Conservation (phyloP, 2,797 vertebrate genomes). For the Apogon hyalosoma region DNA sequence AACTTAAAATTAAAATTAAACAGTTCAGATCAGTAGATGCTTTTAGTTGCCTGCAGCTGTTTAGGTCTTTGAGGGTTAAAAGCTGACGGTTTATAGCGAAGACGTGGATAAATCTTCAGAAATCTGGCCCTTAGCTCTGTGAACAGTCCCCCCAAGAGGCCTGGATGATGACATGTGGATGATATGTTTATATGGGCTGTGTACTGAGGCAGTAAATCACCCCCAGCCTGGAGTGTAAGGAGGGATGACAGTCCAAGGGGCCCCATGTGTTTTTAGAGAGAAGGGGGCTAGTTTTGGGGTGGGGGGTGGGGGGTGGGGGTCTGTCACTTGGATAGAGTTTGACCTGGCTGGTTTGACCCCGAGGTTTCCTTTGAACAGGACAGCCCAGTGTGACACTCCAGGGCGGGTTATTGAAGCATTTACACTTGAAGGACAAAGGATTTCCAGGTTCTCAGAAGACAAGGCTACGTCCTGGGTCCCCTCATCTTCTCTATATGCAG, state of each 20-base stretch:
- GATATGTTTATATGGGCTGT: slow-evolving; percentile 77
- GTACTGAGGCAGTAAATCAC: slow-evolving; percentile 77
- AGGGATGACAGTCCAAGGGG: slow-evolving; percentile 62
- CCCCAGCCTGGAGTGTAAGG: slow-evolving; percentile 55
- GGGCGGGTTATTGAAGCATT: slow-evolving; percentile 73
- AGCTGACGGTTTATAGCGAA: slow-evolving; percentile 43
- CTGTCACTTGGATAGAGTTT: slow-evolving; percentile 70
- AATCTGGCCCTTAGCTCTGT: slow-evolving; percentile 46
- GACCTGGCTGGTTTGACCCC: slow-evolving; percentile 76
- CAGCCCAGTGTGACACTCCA: slow-evolving; percentile 68
- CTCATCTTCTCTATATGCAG: slow-evolving; percentile 33
- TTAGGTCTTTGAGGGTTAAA: not conserved
- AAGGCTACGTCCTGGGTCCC: slow-evolving; percentile 28
- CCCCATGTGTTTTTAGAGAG: slow-evolving; percentile 74
- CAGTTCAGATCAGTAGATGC: no score
- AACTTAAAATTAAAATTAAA: no score
- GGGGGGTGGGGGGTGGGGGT: slow-evolving; percentile 61
- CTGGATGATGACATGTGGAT: slow-evolving; percentile 70
- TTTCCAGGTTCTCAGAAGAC: slow-evolving; percentile 53
- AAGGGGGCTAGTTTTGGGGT: slow-evolving; percentile 68
- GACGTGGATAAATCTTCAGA: slow-evolving; percentile 53
- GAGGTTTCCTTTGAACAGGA: slow-evolving; percentile 76
- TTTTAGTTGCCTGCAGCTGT: no score
- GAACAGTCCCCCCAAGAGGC: slow-evolving; percentile 45
- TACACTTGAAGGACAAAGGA: slow-evolving; percentile 74